Evolutionary conservation across 2,797 vertebrate species (phyloP).

Genomic region (Monodelphis domestica): DNA sequence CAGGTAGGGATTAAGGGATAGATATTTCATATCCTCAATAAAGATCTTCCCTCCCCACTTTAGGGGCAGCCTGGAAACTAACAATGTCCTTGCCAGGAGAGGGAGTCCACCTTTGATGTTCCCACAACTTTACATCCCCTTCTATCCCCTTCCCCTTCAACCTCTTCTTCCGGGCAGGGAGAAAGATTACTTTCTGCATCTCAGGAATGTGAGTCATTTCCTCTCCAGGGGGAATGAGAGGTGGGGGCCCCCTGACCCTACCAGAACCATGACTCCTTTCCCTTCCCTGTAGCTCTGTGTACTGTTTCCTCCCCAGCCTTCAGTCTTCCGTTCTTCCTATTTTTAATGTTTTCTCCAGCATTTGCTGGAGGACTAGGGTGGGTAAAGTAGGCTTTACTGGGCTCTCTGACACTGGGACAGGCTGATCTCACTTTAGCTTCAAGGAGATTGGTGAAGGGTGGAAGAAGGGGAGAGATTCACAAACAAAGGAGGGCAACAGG

Average conservation of each 20-base stretch:
- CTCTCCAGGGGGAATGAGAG: neutral
- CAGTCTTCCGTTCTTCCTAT: neutral
- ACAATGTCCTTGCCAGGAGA: neutral
- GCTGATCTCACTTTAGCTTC: neutral
- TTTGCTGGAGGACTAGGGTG: neutral
- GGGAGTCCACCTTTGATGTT: neutral
- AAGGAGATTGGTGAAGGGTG: neutral
- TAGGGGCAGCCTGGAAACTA: neutral
- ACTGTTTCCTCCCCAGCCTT: neutral
- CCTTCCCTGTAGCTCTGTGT: neutral
- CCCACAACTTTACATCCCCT: neutral
- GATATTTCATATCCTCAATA: neutral
- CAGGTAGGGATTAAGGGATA: neutral
- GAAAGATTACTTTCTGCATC: constrained; percentile 62
- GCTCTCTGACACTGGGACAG: neutral
- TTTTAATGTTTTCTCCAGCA: neutral
- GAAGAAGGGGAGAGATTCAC: neutral
- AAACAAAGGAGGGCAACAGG: neutral
- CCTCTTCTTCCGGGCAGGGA: neutral
- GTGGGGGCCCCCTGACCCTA: neutral
- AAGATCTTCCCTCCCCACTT: neutral
- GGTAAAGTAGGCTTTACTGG: neutral
- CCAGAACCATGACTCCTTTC: neutral
- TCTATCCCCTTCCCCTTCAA: neutral
- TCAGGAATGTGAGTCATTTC: constrained; percentile 69